phyloP scores from a whole-genome alignment of 2,888 invertebrate genomes.

The Heteromyza rotundicornis region DNA sequence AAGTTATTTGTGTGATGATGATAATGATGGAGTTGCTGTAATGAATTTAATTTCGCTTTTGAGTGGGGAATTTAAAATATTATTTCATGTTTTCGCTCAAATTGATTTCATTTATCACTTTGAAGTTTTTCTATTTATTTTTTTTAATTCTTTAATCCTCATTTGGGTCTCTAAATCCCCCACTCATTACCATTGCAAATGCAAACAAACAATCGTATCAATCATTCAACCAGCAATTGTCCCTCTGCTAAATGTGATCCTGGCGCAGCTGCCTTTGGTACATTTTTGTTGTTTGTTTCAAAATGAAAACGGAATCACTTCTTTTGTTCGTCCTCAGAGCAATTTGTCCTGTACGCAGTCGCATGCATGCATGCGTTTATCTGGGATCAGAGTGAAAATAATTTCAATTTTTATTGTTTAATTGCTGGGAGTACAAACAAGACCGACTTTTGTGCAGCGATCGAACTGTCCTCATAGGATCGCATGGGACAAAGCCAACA shows the following conservation, averaged over 20 bases:
- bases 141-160: too few relatives aligned
- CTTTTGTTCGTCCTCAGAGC: constrained; percentile 8
- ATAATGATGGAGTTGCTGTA: too few relatives aligned
- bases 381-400: background rate
- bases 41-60: too few relatives aligned
- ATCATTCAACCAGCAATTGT: constrained; percentile 16
- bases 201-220: background rate
- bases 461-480: background rate
- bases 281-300: background rate
- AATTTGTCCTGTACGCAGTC: constrained; percentile 17
- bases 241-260: background rate
- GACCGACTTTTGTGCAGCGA: constrained; percentile 4
- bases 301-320: background rate
- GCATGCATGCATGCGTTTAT: background rate
- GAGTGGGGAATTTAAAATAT: too few relatives aligned
- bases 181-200: background rate
- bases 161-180: background rate
- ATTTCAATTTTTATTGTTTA: constrained; percentile 19
- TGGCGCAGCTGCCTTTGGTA: background rate
- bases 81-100: too few relatives aligned
- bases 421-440: constrained; percentile 14
- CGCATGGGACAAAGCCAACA: background rate
- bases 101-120: too few relatives aligned
- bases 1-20: too few relatives aligned
- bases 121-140: too few relatives aligned